Percentiles rank a stretch among this genome's conserved stretches.
Conservation (phyloP, 2,888 invertebrate species). For the Ochropleura plecta region DNA sequence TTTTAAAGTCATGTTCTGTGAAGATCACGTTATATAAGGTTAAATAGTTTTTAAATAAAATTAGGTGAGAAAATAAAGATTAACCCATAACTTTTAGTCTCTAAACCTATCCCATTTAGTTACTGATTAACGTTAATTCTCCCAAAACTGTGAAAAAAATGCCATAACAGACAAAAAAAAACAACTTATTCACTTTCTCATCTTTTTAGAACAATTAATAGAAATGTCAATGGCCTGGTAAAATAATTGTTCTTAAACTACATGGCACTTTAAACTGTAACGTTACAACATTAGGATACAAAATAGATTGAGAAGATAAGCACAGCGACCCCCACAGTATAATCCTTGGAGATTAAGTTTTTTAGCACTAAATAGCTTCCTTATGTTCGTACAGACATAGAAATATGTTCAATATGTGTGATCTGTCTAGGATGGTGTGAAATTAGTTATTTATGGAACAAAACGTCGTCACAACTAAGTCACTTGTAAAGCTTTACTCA, state of each 20-base stretch:
- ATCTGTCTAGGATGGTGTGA: constrained; percentile 36
- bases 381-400: constrained; percentile 56
- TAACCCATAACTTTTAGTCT: background rate
- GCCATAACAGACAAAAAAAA: constrained; percentile 29
- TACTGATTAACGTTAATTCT: constrained; percentile 24
- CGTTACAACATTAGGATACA: background rate
- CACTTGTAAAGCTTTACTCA: background rate
- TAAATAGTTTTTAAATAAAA: background rate
- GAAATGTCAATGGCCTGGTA: constrained; percentile 58
- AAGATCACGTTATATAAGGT: background rate
- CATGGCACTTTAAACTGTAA: constrained; percentile 36
- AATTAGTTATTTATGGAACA: constrained; percentile 10
- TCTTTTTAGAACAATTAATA: constrained; percentile 27
- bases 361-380: constrained; percentile 69
- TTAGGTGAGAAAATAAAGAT: background rate
- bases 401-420: constrained; percentile 68
- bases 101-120: constrained; percentile 21
- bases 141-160: constrained; percentile 46
- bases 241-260: constrained; percentile 16
- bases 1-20: background rate
- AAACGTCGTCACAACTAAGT: background rate
- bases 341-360: constrained; percentile 77
- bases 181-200: constrained; percentile 44
- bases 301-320: constrained; percentile 22
- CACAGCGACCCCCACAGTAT: constrained; percentile 70